Evolutionary conservation across 2,797 vertebrate genomes (phyloP), one percentile per base, ranked within the genome.

Genomic region (Tamandua tetradactyla): DNA sequence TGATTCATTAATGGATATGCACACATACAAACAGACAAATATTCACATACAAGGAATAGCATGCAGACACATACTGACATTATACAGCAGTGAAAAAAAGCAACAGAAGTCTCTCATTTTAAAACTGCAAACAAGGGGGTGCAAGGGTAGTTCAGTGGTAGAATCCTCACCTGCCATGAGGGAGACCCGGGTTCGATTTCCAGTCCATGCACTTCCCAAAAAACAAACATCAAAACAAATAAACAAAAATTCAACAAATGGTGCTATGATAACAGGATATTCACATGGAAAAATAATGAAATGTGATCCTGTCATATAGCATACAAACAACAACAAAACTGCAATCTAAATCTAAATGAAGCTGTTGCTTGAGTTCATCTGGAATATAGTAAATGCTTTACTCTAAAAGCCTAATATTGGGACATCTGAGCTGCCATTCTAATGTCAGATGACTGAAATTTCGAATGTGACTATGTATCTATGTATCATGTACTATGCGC

Each of bases 301-400:
- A n/a, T n/a, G n/a, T n/a, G n/a, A n/a, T n/a, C n/a, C n/a, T n/a
- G n/a, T n/a, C n/a, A n/a, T n/a, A n/a, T n/a, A n/a, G n/a, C n/a
- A n/a, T n/a, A n/a, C n/a, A n/a, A n/a, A n/a, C n/a, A n/a, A n/a
- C 47, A 44, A 88, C 84, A 79, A 59, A 35, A 23, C 7, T 66
- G 35, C 7, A 61, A 64, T 79, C 68, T 74, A 93, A 79, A 49
- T 52, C 61, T 61, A 85, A 92, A 30, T 85, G 42, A 92, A 85
- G 18, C 64, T 49, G 7, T 61, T 59, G 4, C 11, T 55, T 37
- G 82, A 82, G 55, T 55, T 90, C 72, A 47, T 62, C 23, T 66
- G 12, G 22, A 89, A 81, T 61, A 52, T 69, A 61, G 7, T 37
- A 59, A 49, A 37, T 20, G 8, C 66, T 91, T 86, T 81, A 64